phyloP scores from a whole-genome alignment of 2,113 vertebrate species.

The Scophthalmus maximus region DNA sequence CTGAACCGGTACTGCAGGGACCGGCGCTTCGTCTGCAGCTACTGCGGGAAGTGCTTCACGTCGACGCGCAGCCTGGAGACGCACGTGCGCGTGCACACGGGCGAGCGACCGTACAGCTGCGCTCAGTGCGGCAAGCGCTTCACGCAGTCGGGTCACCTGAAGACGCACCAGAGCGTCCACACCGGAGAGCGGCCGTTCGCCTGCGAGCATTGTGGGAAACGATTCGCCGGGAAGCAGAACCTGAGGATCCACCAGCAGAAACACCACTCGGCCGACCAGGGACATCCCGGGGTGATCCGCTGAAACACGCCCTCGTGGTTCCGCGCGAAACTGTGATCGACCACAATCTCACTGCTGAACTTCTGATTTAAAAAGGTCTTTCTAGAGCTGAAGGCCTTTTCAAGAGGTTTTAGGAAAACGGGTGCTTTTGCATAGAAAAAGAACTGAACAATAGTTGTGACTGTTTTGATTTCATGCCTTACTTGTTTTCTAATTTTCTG shows the following conservation, averaged over 20 bases:
- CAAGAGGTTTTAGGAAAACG: too few species aligned
- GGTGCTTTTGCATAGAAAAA: not conserved
- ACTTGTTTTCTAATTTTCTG: not conserved
- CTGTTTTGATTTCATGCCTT: conserved; percentile 4
- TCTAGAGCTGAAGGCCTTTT: too few species aligned
- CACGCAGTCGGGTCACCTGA: conserved; percentile 82
- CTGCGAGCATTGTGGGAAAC: conserved; percentile 78
- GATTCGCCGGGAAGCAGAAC: conserved; percentile 83
- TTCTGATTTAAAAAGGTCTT: too few species aligned
- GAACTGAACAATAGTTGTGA: too few species aligned
- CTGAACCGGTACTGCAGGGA: conserved; percentile 62
- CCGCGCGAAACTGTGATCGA: not conserved
- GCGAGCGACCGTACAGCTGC: conserved; percentile 80
- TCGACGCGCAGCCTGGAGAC: conserved; percentile 78
- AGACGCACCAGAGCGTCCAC: conserved; percentile 83
- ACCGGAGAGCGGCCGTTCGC: conserved; percentile 81
- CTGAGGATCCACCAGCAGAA: conserved; percentile 82
- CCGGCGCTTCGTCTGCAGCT: conserved; percentile 72
- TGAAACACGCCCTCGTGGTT: not conserved
- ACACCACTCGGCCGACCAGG: conserved; percentile 55
- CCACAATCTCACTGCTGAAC: not conserved
- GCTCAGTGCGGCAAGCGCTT: conserved; percentile 82
- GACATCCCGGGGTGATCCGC: not conserved
- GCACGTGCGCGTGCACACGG: conserved; percentile 80
- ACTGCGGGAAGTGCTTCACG: conserved; percentile 79